These are phyloP conservation scores for Siderastrea radians DNA, from an alignment of 92 coral and sea anemone genomes.

Conservation along the genomic window DNA sequence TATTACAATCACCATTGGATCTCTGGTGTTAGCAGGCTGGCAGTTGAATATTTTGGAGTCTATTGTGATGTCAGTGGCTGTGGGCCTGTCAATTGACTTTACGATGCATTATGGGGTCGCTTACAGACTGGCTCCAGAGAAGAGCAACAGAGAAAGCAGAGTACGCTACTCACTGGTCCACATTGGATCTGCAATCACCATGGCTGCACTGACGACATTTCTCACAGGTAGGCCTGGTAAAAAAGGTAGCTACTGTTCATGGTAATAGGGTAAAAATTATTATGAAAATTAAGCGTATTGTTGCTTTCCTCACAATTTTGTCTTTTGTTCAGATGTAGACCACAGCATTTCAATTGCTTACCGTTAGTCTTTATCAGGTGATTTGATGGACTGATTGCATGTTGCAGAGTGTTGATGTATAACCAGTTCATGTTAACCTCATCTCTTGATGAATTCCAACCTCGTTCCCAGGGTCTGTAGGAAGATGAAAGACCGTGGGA, in stretches of 20 bases:
- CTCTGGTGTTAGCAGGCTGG: slow-evolving; percentile 95
- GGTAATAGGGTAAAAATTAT: too few relatives aligned
- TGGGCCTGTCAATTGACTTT: slow-evolving; percentile 96
- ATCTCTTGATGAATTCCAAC: too few relatives aligned
- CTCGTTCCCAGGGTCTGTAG: too few relatives aligned
- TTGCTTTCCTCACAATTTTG: too few relatives aligned
- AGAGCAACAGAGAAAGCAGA: slow-evolving; percentile 65
- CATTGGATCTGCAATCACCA: slow-evolving; percentile 95
- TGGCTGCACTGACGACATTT: slow-evolving; percentile 97
- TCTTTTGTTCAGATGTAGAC: too few relatives aligned
- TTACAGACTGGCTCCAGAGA: slow-evolving; percentile 81
- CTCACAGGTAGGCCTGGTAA: slow-evolving; percentile 75
- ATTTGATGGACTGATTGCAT: too few relatives aligned
- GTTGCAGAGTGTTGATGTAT: too few relatives aligned
- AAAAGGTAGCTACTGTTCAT: background rate
- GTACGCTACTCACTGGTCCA: slow-evolving; percentile 90
- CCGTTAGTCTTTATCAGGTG: too few relatives aligned
- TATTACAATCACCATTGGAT: slow-evolving; percentile 87
- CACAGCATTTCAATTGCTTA: too few relatives aligned
- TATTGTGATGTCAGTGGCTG: slow-evolving; percentile 95
- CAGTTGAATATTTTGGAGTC: slow-evolving; percentile 93
- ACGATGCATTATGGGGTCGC: slow-evolving; percentile 99
- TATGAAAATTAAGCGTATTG: too few relatives aligned
- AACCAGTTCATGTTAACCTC: too few relatives aligned
- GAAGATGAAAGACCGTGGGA: too few relatives aligned